Evolutionary conservation across 2,888 invertebrate species (phyloP), one percentile per base, ranked within the genome.

Genomic region (Lepidochrysops patricia): DNA sequence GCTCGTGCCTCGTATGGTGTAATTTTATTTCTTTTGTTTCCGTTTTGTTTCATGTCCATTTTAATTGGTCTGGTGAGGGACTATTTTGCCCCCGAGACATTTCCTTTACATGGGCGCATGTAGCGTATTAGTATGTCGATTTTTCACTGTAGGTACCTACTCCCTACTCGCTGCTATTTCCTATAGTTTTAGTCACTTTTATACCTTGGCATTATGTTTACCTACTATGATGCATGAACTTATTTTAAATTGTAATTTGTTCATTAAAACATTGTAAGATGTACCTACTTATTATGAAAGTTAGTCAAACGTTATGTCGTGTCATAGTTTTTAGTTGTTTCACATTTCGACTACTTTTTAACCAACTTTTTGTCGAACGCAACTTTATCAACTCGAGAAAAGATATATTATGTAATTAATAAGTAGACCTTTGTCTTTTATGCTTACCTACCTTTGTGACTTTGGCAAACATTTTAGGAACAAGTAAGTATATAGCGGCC

Each of bases 1-100:
- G 81, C 71, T 75, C 73, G 75, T 72, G 67, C 74, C 73, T 76
- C 74, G 73, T 71, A 72, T 77, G 79, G 72, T 74, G 82, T 79
- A 81, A 82, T 83, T 82, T 80, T 76, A 76, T 82, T 79, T 78
- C 77, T 82, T 80, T 79, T 70, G 67, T 74, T 74, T 72, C 64
- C 67, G 66, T 66, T 69, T 62, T 72, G 68, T 54, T 54, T 54
- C 50, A 26, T 50, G 50, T 50, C 25, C 50, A 50, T 50, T 50
- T 50, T 50, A 50, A 50, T 50, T 50, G 50, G 50, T 26, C 26
- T 50, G 26, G 50, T 50, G 25, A 26, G n/a, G 26, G 25, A 15
- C 50, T 50, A 50, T 26, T 43, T 49, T 19, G 43, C 19, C 43
- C 9, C 43, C 43, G 13, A 19, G 43, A 43, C 43, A 43, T 43